Evolutionary conservation across 2,113 vertebrate species (phyloP).

Genomic region (Oncorhynchus keta): DNA sequence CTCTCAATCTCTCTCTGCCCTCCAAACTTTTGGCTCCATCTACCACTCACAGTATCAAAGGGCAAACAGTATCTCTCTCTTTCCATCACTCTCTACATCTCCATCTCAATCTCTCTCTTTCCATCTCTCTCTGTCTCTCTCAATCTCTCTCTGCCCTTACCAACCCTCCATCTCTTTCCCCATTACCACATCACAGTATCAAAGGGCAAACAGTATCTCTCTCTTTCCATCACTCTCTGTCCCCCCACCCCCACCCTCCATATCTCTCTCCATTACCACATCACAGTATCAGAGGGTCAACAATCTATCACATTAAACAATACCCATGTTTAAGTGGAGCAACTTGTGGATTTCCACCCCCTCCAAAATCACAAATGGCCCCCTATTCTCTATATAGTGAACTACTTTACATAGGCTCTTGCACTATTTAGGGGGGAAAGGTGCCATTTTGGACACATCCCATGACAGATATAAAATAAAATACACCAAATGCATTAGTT

Average conservation of each 20-base stretch:
- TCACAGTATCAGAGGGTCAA: not conserved
- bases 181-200: not conserved
- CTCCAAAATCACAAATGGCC: not conserved
- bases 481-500: too few relatives aligned
- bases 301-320: not conserved
- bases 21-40: too few relatives aligned
- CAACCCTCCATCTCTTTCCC: not conserved
- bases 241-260: not conserved
- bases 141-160: not conserved
- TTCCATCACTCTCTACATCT: constrained; percentile 12
- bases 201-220: not conserved
- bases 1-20: too few relatives aligned
- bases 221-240: not conserved
- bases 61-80: too few relatives aligned
- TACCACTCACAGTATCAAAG: too few relatives aligned
- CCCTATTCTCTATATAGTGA: too few relatives aligned
- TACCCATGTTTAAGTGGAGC: not conserved
- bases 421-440: too few relatives aligned
- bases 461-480: too few relatives aligned
- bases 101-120: too few relatives aligned
- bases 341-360: not conserved
- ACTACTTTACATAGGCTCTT: too few relatives aligned
- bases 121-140: not conserved
- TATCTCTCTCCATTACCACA: not conserved
- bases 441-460: too few relatives aligned